Evolutionary conservation across 2,113 vertebrate genomes (phyloP).

Genomic region (Choloepus hoffmanni): DNA sequence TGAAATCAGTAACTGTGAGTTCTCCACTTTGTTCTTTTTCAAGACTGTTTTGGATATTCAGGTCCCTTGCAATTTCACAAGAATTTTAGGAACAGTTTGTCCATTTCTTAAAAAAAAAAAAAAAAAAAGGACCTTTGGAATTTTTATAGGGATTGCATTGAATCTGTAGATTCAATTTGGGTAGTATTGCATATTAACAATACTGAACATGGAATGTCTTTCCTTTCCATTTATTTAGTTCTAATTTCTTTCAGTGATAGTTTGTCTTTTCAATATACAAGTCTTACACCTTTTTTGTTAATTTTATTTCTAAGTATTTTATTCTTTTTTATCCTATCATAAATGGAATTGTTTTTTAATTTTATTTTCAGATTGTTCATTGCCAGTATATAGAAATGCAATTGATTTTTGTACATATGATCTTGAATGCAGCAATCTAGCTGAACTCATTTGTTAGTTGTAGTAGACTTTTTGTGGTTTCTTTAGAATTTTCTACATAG

Average conservation of each 20-base stretch:
- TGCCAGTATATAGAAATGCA: background rate
- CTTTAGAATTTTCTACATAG: slow-evolving; percentile 13
- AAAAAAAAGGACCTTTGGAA: background rate
- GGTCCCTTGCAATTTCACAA: no score
- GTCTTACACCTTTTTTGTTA: no score
- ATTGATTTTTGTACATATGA: background rate
- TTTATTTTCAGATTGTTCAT: no score
- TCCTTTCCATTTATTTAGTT: slow-evolving; percentile 10
- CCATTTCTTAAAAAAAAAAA: background rate
- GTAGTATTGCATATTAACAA: background rate
- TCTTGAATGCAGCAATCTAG: background rate
- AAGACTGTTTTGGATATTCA: no score
- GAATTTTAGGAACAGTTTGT: background rate
- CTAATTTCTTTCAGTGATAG: no score
- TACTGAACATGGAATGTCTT: background rate
- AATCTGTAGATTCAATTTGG: background rate
- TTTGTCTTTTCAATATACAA: no score
- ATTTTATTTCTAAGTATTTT: no score
- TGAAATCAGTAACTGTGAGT: background rate
- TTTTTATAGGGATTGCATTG: no score
- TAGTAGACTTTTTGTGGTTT: slow-evolving; percentile 4
- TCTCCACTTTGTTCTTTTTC: background rate
- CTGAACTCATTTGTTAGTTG: background rate
- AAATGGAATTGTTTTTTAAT: no score
- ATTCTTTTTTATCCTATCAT: no score